Conservation (phyloP, 2,888 invertebrate species). For the Chrysolina americana region DNA sequence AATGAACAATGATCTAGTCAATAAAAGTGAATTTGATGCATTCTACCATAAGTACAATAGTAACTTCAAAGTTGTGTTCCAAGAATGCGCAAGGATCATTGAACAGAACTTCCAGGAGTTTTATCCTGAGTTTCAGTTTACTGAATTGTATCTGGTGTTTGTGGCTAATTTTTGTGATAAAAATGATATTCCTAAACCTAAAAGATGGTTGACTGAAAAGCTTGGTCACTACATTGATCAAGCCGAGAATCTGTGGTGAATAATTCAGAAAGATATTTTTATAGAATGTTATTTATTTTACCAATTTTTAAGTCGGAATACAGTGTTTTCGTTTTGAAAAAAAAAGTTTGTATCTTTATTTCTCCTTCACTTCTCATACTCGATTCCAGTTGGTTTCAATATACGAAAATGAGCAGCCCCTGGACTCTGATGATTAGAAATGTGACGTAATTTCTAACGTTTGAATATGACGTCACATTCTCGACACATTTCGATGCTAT, state of each 20-base stretch:
- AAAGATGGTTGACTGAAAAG: conserved; percentile 28
- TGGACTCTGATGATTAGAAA: no score
- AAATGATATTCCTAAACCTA: conserved; percentile 9
- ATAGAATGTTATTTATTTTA: neutral
- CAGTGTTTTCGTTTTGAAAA: no score
- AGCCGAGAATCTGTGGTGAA: conserved; percentile 34
- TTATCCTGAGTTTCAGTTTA: conserved; percentile 58
- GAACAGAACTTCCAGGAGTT: conserved; percentile 61
- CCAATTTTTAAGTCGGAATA: no score
- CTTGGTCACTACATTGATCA: conserved; percentile 30
- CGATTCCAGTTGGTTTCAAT: no score
- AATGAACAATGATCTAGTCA: conserved; percentile 50
- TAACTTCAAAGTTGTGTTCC: conserved; percentile 60
- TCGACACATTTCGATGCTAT: no score
- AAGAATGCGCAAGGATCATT: conserved; percentile 62
- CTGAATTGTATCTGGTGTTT: conserved; percentile 59
- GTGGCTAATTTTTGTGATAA: conserved; percentile 47
- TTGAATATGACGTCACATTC: no score
- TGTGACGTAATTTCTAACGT: no score
- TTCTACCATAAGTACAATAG: conserved; percentile 57
- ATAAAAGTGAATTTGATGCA: conserved; percentile 49
- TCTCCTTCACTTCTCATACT: no score
- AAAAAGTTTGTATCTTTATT: no score
- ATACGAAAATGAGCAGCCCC: no score
- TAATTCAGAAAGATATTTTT: neutral